A percentile compares a stretch with the other conserved stretches of the same genome.
Conservation (phyloP, 2,113 vertebrate species). For the Siniperca chuatsi region DNA sequence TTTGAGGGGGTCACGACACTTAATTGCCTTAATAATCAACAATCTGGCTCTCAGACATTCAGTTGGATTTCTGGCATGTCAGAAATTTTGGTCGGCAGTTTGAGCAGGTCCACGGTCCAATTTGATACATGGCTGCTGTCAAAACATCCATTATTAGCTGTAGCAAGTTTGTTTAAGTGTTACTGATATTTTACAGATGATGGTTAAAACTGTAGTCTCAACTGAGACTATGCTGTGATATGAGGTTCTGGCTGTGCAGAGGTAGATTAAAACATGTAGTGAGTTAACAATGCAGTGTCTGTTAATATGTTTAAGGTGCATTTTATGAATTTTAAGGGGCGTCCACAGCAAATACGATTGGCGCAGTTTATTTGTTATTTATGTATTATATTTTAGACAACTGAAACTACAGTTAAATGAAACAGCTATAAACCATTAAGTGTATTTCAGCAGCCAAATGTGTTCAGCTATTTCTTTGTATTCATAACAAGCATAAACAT, state of each 20-base stretch:
- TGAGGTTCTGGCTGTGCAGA: too few species aligned
- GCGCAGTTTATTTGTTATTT: background rate
- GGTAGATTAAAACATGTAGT: too few species aligned
- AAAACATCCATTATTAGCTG: background rate
- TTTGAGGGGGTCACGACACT: background rate
- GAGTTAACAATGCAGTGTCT: too few species aligned
- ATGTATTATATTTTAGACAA: too few species aligned
- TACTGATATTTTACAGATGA: too few species aligned
- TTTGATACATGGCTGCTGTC: background rate
- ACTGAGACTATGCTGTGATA: too few species aligned
- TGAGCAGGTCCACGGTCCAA: background rate
- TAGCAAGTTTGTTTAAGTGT: background rate
- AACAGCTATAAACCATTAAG: background rate
- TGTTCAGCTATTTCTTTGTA: constrained; percentile 1
- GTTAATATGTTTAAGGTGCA: background rate
- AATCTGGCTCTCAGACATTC: background rate
- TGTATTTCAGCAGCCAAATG: background rate
- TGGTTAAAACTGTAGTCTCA: too few species aligned
- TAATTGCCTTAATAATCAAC: background rate
- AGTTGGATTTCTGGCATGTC: background rate
- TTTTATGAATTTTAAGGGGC: background rate
- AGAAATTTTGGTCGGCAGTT: background rate
- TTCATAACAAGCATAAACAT: background rate
- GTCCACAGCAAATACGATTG: background rate
- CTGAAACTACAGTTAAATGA: constrained; percentile 1